phyloP scores from a whole-genome alignment of 2,888 invertebrate genomes.

The Brenthis hecate region DNA sequence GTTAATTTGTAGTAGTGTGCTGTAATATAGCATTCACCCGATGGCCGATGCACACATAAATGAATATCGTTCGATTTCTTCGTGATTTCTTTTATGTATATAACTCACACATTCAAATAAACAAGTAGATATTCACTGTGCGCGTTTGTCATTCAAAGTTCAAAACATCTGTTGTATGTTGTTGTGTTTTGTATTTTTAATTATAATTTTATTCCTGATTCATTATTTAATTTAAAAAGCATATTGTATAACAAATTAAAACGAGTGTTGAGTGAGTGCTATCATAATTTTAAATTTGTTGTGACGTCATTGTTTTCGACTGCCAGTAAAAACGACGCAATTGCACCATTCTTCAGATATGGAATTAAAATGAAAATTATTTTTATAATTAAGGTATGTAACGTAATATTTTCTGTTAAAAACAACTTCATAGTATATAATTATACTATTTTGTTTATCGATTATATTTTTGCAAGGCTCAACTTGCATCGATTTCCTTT shows the following conservation, averaged over 20 bases:
- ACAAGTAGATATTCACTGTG: slow-evolving; percentile 36
- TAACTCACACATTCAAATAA: slow-evolving; percentile 48
- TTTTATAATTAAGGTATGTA: slow-evolving; percentile 68
- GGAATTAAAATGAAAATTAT: slow-evolving; percentile 77
- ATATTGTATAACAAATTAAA: slow-evolving; percentile 37
- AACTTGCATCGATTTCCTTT: slow-evolving; percentile 77
- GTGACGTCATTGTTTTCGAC: slow-evolving; percentile 84
- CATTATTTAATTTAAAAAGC: slow-evolving; percentile 43
- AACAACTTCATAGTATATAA: neutral
- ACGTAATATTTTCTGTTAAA: slow-evolving; percentile 12
- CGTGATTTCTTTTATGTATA: slow-evolving; percentile 31
- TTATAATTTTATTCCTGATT: slow-evolving; percentile 53
- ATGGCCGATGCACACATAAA: slow-evolving; percentile 28
- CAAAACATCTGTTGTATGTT: slow-evolving; percentile 77
- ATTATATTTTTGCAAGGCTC: slow-evolving; percentile 46
- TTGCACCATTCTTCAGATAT: slow-evolving; percentile 78
- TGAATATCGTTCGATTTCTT: slow-evolving; percentile 30
- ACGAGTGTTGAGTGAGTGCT: slow-evolving; percentile 58
- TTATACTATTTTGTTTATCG: slow-evolving; percentile 30
- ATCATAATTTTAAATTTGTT: slow-evolving; percentile 65
- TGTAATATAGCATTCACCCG: slow-evolving; percentile 20
- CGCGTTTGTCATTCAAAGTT: slow-evolving; percentile 59
- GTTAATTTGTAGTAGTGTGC: slow-evolving; percentile 7
- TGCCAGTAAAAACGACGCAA: slow-evolving; percentile 84
- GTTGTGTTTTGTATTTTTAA: slow-evolving; percentile 75